Conservation (phyloP, 1,140 invertebrate species). For the Steinernema feltiae region DNA sequence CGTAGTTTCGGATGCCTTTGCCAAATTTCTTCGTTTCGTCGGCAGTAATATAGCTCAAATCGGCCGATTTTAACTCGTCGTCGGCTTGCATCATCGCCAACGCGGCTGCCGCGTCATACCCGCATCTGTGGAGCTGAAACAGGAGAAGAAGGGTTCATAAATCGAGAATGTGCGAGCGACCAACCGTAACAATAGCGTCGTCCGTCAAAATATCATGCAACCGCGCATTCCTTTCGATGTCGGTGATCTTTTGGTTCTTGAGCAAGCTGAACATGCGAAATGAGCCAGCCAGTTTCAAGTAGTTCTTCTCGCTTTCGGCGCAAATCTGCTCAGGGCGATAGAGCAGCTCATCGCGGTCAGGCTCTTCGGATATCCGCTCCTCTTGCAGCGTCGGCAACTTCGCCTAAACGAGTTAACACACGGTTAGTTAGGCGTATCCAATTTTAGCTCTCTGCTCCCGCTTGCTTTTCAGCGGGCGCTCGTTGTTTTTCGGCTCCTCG, state of each 20-base stretch:
- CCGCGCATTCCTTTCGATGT: slow-evolving; percentile 32
- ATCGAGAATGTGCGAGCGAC: not conserved
- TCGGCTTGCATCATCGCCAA: slow-evolving; percentile 37
- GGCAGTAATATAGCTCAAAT: slow-evolving; percentile 44
- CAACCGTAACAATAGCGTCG: slow-evolving; percentile 41
- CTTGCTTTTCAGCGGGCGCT: no score
- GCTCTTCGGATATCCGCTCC: slow-evolving; percentile 37
- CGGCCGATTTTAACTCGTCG: slow-evolving; percentile 32
- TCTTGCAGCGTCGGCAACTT: slow-evolving; percentile 42
- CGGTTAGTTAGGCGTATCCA: not conserved
- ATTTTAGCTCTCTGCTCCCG: no score
- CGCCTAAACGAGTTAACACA: slow-evolving; percentile 36
- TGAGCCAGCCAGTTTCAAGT: slow-evolving; percentile 41
- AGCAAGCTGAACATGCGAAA: slow-evolving; percentile 30
- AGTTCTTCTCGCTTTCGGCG: slow-evolving; percentile 39
- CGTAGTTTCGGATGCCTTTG: slow-evolving; percentile 91
- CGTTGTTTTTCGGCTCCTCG: not conserved
- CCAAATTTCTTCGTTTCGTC: slow-evolving; percentile 79
- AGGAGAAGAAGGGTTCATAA: not conserved
- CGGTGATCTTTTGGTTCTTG: slow-evolving; percentile 37
- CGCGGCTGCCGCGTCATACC: slow-evolving; percentile 48
- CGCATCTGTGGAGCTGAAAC: slow-evolving; percentile 51
- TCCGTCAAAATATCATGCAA: slow-evolving; percentile 39
- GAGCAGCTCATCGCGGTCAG: slow-evolving; percentile 50
- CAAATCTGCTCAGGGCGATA: slow-evolving; percentile 47